Conservation (phyloP, 35 echinoderm and acorn worm species). For the Acanthaster planci region DNA sequence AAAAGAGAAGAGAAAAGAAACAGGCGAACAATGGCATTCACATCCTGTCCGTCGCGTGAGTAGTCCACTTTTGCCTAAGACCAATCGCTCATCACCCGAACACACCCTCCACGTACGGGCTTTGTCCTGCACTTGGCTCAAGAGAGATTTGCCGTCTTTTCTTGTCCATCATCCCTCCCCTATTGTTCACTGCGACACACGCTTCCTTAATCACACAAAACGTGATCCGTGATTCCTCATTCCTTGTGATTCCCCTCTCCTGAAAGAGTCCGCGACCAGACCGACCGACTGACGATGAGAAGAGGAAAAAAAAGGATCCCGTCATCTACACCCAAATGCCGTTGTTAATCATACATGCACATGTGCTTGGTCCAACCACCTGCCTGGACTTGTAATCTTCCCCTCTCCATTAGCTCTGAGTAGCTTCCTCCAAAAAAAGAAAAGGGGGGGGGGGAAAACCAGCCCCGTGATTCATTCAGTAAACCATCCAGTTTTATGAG, state of each 20-base stretch:
- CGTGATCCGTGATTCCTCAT: constrained; percentile 2
- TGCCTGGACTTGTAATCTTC: constrained; percentile 4
- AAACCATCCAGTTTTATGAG: constrained; percentile 34
- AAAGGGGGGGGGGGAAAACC: background rate
- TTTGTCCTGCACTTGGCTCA: background rate
- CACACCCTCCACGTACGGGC: constrained; percentile 1
- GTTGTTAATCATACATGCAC: constrained; percentile 26
- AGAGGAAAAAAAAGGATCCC: background rate
- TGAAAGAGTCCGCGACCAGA: background rate
- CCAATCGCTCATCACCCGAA: background rate
- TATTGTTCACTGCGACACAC: background rate
- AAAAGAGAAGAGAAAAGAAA: background rate
- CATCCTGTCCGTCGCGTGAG: background rate
- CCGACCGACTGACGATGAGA: background rate
- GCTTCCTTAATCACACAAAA: constrained; percentile 24
- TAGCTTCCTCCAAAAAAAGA: background rate
- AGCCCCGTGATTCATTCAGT: constrained; percentile 1
- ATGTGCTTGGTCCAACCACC: constrained; percentile 18
- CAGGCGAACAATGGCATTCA: constrained; percentile 3
- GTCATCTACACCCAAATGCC: constrained; percentile 21
- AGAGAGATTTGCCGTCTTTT: background rate
- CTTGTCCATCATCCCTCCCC: background rate
- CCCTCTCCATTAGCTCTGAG: constrained; percentile 24
- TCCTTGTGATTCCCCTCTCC: background rate
- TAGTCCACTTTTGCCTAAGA: background rate